phyloP scores from a whole-genome alignment of 1,140 invertebrate genomes.

The Telenomus remus region DNA sequence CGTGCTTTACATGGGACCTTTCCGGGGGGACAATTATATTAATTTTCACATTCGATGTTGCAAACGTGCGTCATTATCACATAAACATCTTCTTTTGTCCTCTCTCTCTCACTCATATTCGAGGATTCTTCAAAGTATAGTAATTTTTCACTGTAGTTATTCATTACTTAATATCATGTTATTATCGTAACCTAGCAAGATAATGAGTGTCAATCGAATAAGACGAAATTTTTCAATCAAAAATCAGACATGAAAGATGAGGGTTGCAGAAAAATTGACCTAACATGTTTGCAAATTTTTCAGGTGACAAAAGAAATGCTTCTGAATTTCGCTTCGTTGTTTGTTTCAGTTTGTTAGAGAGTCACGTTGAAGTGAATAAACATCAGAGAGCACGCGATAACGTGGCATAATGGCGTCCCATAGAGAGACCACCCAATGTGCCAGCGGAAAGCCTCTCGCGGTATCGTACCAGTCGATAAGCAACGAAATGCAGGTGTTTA shows the following conservation, averaged over 20 bases:
- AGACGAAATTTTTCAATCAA: too few species aligned
- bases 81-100: conserved; percentile 43
- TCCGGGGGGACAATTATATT: conserved; percentile 30
- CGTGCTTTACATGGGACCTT: not conserved
- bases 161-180: conserved; percentile 42
- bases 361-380: conserved; percentile 54
- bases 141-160: conserved; percentile 37
- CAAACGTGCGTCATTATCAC: conserved; percentile 33
- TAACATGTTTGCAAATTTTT: too few species aligned
- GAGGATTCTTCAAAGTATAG: conserved; percentile 12
- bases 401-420: conserved; percentile 59
- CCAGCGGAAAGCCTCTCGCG: conserved; percentile 10
- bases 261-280: too few species aligned
- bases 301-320: conserved; percentile 14
- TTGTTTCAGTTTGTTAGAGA: conserved; percentile 19
- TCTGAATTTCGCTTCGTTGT: conserved; percentile 41
- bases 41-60: conserved; percentile 33
- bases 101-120: not conserved
- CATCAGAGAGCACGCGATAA: conserved; percentile 54
- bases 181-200: conserved; percentile 20
- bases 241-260: too few species aligned
- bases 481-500: conserved; percentile 69
- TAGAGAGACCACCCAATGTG: conserved; percentile 66
- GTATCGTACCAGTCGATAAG: conserved; percentile 65
- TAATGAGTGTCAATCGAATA: conserved; percentile 8